A percentile compares a stretch with the other conserved stretches of the same genome.
phyloP scores from a whole-genome alignment of 2,888 invertebrate species.

The Apamea sordens region DNA sequence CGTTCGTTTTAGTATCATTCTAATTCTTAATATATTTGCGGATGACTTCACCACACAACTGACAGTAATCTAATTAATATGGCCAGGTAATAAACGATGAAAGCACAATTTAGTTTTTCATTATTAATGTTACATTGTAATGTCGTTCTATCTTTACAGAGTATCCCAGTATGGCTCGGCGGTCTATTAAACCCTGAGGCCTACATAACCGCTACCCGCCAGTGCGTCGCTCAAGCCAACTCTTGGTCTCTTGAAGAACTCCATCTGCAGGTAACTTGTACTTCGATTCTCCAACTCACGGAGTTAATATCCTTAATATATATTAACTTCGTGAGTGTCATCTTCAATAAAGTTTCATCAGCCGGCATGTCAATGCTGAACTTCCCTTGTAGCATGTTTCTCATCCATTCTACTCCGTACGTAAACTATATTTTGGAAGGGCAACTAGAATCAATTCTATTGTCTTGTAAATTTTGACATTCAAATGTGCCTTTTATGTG shows the following conservation, averaged over 20 bases:
- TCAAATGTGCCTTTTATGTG: not conserved
- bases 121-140: not conserved
- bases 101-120: not conserved
- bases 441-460: not conserved
- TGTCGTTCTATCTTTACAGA: conserved; percentile 85
- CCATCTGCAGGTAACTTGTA: conserved; percentile 93
- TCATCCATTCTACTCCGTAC: not conserved
- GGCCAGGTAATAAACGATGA: not conserved
- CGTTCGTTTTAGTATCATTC: not conserved
- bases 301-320: too few relatives aligned
- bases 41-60: not conserved
- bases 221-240: conserved; percentile 99
- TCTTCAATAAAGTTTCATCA: not conserved
- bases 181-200: conserved; percentile 99
- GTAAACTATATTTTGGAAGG: too few relatives aligned
- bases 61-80: not conserved
- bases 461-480: not conserved
- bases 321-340: too few relatives aligned
- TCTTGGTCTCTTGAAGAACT: conserved; percentile 99
- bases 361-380: not conserved
- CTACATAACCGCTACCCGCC: conserved; percentile 99
- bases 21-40: not conserved
- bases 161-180: conserved; percentile 98
- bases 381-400: not conserved
- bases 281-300: too few relatives aligned